Percentiles rank a stretch among this genome's conserved stretches.
Evolutionary conservation across 1,140 invertebrate species (phyloP).

Genomic region (Drosophila parvula): DNA sequence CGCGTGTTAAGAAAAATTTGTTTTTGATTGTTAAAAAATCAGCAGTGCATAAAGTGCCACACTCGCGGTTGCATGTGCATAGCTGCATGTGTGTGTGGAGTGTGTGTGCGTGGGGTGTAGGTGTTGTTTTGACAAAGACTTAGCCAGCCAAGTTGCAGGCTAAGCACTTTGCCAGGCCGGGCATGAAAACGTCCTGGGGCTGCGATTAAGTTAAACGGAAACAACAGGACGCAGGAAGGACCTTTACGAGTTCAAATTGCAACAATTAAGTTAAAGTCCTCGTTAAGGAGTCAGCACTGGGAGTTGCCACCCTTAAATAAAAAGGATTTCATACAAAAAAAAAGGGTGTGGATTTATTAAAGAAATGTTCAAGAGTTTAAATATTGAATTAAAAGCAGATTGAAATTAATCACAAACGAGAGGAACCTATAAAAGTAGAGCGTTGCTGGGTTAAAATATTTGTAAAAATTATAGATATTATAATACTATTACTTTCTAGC

Average conservation of each 20-base stretch:
- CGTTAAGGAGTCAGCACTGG: conserved; percentile 23
- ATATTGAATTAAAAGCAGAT: neutral
- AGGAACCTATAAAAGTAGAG: too few species aligned
- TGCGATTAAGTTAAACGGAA: conserved; percentile 3
- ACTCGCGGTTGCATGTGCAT: conserved; percentile 64
- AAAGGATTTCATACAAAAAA: neutral
- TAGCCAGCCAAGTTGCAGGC: conserved; percentile 48
- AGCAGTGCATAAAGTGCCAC: conserved; percentile 76
- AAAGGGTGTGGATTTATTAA: neutral
- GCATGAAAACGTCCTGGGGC: conserved; percentile 43
- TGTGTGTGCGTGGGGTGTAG: conserved; percentile 24
- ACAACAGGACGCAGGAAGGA: neutral
- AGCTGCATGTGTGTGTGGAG: conserved; percentile 26
- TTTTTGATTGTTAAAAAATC: conserved; percentile 73
- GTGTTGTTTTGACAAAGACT: conserved; percentile 65
- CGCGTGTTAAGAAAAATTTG: conserved; percentile 55
- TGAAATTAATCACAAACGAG: neutral
- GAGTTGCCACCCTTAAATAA: neutral
- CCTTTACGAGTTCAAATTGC: conserved; percentile 28
- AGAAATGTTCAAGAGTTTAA: neutral
- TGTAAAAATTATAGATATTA: neutral
- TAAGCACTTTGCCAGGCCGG: conserved; percentile 53
- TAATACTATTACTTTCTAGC: neutral
- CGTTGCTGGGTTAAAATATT: neutral
- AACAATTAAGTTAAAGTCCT: conserved; percentile 49